A percentile compares a stretch with the other conserved stretches of the same genome.
Evolutionary conservation across 2,888 invertebrate species (phyloP).

Genomic region (Plemyria rubiginata): DNA sequence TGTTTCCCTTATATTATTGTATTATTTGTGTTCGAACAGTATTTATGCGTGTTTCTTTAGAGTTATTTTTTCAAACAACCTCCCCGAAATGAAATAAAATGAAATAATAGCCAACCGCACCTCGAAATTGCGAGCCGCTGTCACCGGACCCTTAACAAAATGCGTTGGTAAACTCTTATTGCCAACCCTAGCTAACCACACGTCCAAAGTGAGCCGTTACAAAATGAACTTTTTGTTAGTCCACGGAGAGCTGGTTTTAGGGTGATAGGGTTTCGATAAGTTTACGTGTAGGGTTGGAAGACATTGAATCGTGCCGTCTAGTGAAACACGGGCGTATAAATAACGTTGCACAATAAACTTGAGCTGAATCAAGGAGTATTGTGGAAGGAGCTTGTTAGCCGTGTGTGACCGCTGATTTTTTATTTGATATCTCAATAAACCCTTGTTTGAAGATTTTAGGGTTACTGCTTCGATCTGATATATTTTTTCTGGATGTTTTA

Average conservation of each 20-base stretch:
- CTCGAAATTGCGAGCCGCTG: too few species aligned
- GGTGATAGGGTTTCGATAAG: conserved; percentile 12
- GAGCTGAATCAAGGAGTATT: conserved; percentile 82
- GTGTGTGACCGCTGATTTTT: conserved; percentile 81
- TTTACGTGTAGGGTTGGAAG: conserved; percentile 43
- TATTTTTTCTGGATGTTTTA: conserved; percentile 60
- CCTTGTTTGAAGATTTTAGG: conserved; percentile 62
- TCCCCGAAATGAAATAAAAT: too few species aligned
- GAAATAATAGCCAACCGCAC: too few species aligned
- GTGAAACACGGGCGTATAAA: conserved; percentile 75
- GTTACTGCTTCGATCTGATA: conserved; percentile 64
- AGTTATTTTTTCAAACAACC: too few species aligned
- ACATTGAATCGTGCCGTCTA: conserved; percentile 65
- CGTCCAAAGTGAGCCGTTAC: not conserved
- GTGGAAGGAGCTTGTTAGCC: conserved; percentile 78
- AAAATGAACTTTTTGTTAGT: conserved; percentile 25
- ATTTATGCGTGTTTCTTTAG: too few species aligned
- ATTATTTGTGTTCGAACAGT: too few species aligned
- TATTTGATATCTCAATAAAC: conserved; percentile 84
- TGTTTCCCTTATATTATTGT: too few species aligned
- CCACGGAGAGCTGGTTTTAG: conserved; percentile 25
- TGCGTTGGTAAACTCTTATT: conserved; percentile 70
- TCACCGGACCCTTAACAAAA: too few species aligned
- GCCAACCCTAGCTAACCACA: conserved; percentile 37
- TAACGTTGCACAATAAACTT: conserved; percentile 82